These are phyloP conservation scores for Malurus melanocephalus DNA, from an alignment of 2,113 vertebrate genomes.

Conservation along the genomic window DNA sequence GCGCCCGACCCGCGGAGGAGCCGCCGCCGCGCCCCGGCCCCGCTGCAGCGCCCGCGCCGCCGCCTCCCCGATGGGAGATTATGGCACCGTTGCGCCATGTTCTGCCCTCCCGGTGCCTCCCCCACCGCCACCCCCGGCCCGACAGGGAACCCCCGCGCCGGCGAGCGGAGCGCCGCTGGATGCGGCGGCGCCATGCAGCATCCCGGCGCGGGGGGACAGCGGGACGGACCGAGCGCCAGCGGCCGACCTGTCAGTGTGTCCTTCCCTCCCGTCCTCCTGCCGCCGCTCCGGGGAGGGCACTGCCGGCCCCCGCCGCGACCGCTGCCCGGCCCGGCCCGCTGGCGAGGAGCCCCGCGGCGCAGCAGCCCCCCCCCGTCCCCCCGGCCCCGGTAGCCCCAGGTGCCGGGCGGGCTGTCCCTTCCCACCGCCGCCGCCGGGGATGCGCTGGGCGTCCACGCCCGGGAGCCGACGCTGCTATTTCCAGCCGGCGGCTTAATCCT, in stretches of 20 bases:
- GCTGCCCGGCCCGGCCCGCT: background rate
- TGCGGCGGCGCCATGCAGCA: no score
- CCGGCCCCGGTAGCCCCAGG: background rate
- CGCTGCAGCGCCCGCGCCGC: background rate
- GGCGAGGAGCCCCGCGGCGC: background rate
- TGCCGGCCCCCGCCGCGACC: background rate
- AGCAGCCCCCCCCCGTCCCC: background rate
- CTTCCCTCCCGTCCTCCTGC: no score
- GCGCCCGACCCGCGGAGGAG: background rate
- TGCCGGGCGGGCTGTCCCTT: background rate
- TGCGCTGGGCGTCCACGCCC: conserved; percentile 36
- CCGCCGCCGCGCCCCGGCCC: background rate
- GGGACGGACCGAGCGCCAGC: no score
- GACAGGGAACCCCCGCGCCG: no score
- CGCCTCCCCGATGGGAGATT: background rate
- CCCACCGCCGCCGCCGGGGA: conserved; percentile 7
- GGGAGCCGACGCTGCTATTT: conserved; percentile 38
- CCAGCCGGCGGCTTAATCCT: conserved; percentile 50
- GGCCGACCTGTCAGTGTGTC: no score
- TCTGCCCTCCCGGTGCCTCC: no score
- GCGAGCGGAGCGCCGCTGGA: no score
- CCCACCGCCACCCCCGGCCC: no score
- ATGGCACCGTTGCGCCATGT: no score
- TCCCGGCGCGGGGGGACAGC: no score
- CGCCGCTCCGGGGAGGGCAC: no score